Percentiles rank a stretch among this genome's conserved stretches.
phyloP scores from a whole-genome alignment of 1,140 invertebrate genomes.

The Diuraphis noxia region DNA sequence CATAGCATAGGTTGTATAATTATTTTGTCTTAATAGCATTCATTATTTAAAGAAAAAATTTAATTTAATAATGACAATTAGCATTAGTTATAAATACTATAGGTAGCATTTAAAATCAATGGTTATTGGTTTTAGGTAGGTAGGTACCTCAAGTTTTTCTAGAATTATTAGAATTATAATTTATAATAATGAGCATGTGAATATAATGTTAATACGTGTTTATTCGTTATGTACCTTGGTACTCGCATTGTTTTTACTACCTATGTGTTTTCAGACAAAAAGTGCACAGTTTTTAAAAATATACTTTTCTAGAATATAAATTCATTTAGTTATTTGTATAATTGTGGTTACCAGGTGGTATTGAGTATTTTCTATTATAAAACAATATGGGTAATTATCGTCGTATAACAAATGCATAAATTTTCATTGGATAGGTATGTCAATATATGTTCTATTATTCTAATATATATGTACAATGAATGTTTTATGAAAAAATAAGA shows the following conservation, averaged over 20 bases:
- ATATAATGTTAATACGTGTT: not conserved
- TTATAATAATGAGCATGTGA: not conserved
- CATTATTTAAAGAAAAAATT: no score
- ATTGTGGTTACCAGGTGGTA: conserved; percentile 56
- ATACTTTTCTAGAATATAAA: not conserved
- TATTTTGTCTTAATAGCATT: no score
- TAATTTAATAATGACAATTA: not conserved
- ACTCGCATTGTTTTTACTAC: not conserved
- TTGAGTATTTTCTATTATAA: not conserved
- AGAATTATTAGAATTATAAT: not conserved
- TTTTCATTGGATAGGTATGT: no score
- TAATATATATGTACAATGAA: not conserved
- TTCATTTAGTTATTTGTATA: conserved; percentile 25
- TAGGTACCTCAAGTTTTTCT: not conserved
- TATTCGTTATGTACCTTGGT: not conserved
- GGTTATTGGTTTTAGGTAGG: no score
- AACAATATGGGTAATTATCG: not conserved
- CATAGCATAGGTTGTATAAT: no score
- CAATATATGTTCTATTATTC: conserved; percentile 9
- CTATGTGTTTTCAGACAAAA: not conserved
- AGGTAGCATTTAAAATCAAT: no score
- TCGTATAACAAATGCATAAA: not conserved
- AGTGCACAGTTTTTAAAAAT: not conserved
- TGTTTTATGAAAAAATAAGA: conserved; percentile 5
- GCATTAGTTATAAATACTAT: no score